phyloP scores from a whole-genome alignment of 2,113 vertebrate genomes.

The Rattus rattus region DNA sequence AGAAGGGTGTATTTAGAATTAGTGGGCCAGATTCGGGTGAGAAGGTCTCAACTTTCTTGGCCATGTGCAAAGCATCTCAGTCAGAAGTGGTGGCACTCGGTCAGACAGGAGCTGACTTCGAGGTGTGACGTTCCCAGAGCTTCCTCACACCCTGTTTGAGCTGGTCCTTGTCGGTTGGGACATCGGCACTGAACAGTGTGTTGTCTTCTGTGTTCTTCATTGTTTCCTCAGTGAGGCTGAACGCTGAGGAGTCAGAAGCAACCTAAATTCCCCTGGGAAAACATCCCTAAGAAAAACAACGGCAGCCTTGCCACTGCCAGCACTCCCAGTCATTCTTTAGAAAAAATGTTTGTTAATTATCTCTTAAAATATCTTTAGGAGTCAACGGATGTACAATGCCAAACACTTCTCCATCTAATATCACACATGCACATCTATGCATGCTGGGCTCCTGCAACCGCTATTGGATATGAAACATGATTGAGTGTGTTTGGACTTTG shows the following conservation, averaged over 20 bases:
- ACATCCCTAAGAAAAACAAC: neutral
- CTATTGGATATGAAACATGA: neutral
- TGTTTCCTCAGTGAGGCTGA: neutral
- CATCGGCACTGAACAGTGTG: neutral
- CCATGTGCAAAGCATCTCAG: neutral
- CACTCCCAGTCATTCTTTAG: neutral
- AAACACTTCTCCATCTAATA: conserved; percentile 8
- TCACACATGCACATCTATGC: neutral
- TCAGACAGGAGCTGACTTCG: neutral
- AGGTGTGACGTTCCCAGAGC: neutral
- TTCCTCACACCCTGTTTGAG: neutral
- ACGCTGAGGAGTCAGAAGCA: neutral
- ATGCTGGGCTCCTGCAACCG: neutral
- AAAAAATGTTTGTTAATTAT: conserved; percentile 5
- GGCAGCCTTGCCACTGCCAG: neutral
- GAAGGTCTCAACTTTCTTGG: neutral
- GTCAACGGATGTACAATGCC: neutral
- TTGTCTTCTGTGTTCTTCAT: neutral
- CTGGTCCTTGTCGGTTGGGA: neutral
- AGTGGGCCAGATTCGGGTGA: too few relatives aligned
- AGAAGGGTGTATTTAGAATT: neutral
- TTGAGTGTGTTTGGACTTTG: neutral
- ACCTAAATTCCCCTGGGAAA: neutral
- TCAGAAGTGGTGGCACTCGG: neutral
- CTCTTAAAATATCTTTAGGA: conserved; percentile 4